phyloP scores from a whole-genome alignment of 2,113 vertebrate species.

The Malaclemys terrapin region DNA sequence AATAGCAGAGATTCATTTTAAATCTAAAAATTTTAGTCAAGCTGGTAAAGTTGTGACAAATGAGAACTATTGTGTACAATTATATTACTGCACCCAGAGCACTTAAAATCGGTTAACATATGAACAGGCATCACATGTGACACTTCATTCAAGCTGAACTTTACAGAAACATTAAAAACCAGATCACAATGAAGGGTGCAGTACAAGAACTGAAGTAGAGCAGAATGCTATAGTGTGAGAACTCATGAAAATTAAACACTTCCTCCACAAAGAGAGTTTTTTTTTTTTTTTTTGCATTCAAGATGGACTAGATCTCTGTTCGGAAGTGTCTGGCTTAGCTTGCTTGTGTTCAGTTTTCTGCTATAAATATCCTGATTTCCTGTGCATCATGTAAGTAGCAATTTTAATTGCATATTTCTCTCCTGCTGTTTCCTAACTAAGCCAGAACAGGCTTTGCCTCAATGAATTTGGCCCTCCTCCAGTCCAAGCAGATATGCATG shows the following conservation, averaged over 20 bases:
- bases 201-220: not conserved
- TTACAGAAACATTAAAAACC: rapidly evolving
- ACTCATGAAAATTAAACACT: not conserved
- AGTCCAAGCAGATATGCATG: not conserved
- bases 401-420: not conserved
- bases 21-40: not conserved
- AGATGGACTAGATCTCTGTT: not conserved
- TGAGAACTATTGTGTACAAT: rapidly evolving
- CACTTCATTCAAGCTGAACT: rapidly evolving
- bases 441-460: not conserved
- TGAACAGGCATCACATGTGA: not conserved
- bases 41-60: not conserved
- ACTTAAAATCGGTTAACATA: not conserved
- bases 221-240: rapidly evolving
- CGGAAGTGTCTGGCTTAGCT: not conserved
- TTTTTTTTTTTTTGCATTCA: not conserved
- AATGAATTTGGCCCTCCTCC: not conserved
- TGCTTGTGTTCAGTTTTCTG: not conserved
- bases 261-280: not conserved
- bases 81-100: not conserved
- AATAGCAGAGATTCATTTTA: not conserved
- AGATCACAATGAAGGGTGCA: rapidly evolving
- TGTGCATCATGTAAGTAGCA: not conserved
- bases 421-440: constrained; percentile 6
- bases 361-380: constrained; percentile 31